Evolutionary conservation across 1,140 invertebrate species (phyloP).

Genomic region (Temnothorax nylanderi): DNA sequence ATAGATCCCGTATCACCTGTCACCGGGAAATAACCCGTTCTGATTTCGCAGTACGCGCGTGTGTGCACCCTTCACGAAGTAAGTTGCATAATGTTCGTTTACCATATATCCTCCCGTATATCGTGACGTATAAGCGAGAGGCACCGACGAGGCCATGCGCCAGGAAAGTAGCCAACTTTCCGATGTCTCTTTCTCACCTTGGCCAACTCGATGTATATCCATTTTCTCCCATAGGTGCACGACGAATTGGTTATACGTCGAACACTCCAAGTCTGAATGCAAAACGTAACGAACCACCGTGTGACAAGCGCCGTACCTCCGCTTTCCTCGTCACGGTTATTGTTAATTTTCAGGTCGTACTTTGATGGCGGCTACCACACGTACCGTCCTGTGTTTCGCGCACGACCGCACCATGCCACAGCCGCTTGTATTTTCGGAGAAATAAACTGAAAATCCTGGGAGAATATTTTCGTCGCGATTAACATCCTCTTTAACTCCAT

Average conservation of each 20-base stretch:
- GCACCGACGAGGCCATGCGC: neutral
- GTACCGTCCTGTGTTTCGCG: neutral
- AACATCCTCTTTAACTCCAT: constrained; percentile 20
- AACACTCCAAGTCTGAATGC: neutral
- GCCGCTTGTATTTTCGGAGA: constrained; percentile 18
- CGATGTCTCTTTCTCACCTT: constrained; percentile 5
- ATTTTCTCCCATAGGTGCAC: neutral
- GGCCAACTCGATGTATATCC: neutral
- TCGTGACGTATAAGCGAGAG: constrained; percentile 21
- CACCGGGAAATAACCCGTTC: constrained; percentile 61
- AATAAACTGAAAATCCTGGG: constrained; percentile 10
- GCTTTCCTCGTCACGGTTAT: constrained; percentile 33
- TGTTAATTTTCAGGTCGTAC: constrained; percentile 65
- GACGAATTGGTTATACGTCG: constrained; percentile 3
- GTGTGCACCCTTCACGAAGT: neutral
- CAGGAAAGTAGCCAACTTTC: constrained; percentile 50
- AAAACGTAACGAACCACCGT: constrained; percentile 37
- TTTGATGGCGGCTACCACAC: neutral
- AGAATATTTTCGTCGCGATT: constrained; percentile 7
- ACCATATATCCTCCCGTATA: neutral
- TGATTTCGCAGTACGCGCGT: constrained; percentile 31
- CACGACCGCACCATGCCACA: neutral
- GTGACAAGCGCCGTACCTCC: constrained; percentile 7
- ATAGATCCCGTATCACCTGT: constrained; percentile 64
- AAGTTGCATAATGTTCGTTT: constrained; percentile 41